Percentiles rank a stretch among this genome's conserved stretches.
Conservation (phyloP, 2,797 vertebrate species). For the Glossophaga mutica region DNA sequence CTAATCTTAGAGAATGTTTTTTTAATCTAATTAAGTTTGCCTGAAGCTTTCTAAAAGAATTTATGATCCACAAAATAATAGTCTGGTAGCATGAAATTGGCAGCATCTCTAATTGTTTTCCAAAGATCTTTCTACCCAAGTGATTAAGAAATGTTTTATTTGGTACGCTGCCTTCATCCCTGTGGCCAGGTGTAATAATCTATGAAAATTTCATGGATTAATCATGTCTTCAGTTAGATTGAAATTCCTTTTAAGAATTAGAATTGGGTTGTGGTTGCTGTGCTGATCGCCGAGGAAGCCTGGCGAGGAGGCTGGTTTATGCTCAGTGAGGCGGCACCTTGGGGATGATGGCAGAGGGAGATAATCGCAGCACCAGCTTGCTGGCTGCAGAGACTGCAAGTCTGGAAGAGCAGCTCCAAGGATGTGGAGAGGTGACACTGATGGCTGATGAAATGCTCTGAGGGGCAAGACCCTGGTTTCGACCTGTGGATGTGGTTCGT, state of each 20-base stretch:
- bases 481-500: constrained; percentile 87
- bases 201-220: constrained; percentile 31
- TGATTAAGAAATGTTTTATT: constrained; percentile 53
- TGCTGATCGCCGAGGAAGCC: rapidly evolving
- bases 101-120: constrained; percentile 56
- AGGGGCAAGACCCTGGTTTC: constrained; percentile 97
- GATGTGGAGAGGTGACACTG: constrained; percentile 97
- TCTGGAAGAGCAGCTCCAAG: constrained; percentile 96
- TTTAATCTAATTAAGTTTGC: constrained; percentile 48
- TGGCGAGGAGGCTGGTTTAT: rapidly evolving
- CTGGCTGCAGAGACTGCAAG: constrained; percentile 92
- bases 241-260: not conserved
- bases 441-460: constrained; percentile 91
- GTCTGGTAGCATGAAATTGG: constrained; percentile 46
- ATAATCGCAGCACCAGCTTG: constrained; percentile 80
- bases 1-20: constrained; percentile 6
- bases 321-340: rapidly evolving
- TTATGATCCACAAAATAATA: constrained; percentile 60
- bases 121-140: constrained; percentile 40
- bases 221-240: not conserved
- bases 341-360: constrained; percentile 81
- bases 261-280: not conserved
- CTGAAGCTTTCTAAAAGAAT: constrained; percentile 43
- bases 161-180: not conserved
- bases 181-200: constrained; percentile 28